These are phyloP conservation scores for Spodoptera littoralis DNA, from an alignment of 2,888 invertebrate genomes.

Conservation along the genomic window DNA sequence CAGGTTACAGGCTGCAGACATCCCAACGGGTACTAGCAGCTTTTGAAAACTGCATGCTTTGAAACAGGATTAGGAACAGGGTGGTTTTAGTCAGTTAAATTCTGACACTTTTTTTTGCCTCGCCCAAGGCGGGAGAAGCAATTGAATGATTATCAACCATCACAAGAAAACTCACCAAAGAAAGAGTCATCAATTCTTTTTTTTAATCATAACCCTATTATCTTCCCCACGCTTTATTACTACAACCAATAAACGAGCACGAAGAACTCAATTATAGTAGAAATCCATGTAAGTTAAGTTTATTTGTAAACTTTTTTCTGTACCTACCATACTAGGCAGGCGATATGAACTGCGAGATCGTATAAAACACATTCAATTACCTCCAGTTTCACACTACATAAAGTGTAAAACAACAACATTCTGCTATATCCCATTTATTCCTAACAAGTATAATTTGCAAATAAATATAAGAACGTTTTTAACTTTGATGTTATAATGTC, in stretches of 20 bases:
- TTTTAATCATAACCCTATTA: too few relatives aligned
- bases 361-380: slow-evolving; percentile 46
- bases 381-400: slow-evolving; percentile 43
- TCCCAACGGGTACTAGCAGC: too few relatives aligned
- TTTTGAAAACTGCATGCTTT: too few relatives aligned
- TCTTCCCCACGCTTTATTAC: background rate
- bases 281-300: background rate
- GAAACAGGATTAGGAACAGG: too few relatives aligned
- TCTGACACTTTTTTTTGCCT: too few relatives aligned
- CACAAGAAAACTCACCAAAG: too few relatives aligned
- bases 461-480: slow-evolving; percentile 31
- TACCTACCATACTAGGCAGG: background rate
- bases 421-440: slow-evolving; percentile 41
- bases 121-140: too few relatives aligned
- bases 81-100: too few relatives aligned
- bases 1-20: too few relatives aligned
- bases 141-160: too few relatives aligned
- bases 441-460: slow-evolving; percentile 48
- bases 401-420: slow-evolving; percentile 36
- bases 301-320: background rate
- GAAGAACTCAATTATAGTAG: background rate
- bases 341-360: slow-evolving; percentile 13
- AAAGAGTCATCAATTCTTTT: too few relatives aligned
- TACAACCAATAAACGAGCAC: background rate
- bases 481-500: too few relatives aligned